phyloP scores from a whole-genome alignment of 2,888 invertebrate genomes.

The Dexiosoma caninum region DNA sequence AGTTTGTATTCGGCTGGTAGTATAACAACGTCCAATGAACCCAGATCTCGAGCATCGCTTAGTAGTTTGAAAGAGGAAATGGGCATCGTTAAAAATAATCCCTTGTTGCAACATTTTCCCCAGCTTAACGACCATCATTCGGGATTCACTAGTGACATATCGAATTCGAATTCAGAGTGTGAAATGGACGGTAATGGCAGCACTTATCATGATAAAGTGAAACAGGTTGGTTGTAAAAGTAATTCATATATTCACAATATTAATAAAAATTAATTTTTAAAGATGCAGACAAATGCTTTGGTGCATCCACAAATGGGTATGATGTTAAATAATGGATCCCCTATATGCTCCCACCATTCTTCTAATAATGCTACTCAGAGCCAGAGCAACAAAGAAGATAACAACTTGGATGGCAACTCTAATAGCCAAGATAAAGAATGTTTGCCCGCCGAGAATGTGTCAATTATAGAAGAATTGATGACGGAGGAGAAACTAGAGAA shows the following conservation, averaged over 20 bases:
- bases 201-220: constrained; percentile 68
- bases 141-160: constrained; percentile 80
- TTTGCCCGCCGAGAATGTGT: constrained; percentile 90
- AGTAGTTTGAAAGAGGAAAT: constrained; percentile 80
- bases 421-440: constrained; percentile 80
- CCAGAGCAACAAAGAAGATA: constrained; percentile 67
- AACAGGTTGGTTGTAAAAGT: constrained; percentile 71
- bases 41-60: constrained; percentile 70
- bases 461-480: constrained; percentile 87
- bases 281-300: constrained; percentile 84
- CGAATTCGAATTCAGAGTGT: constrained; percentile 83
- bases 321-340: constrained; percentile 64
- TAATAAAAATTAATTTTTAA: constrained; percentile 63
- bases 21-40: constrained; percentile 70
- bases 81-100: constrained; percentile 88
- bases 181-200: constrained; percentile 77
- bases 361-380: constrained; percentile 56
- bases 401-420: constrained; percentile 68
- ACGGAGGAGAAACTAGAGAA: constrained; percentile 83
- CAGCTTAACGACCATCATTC: constrained; percentile 79
- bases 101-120: constrained; percentile 83
- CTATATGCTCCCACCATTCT: constrained; percentile 64
- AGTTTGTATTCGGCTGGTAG: constrained; percentile 75
- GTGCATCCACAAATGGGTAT: constrained; percentile 81
- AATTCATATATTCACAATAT: not conserved